Evolutionary conservation across 2,888 invertebrate species (phyloP), one percentile per base, ranked within the genome.

Genomic region (Eilema griseolum): DNA sequence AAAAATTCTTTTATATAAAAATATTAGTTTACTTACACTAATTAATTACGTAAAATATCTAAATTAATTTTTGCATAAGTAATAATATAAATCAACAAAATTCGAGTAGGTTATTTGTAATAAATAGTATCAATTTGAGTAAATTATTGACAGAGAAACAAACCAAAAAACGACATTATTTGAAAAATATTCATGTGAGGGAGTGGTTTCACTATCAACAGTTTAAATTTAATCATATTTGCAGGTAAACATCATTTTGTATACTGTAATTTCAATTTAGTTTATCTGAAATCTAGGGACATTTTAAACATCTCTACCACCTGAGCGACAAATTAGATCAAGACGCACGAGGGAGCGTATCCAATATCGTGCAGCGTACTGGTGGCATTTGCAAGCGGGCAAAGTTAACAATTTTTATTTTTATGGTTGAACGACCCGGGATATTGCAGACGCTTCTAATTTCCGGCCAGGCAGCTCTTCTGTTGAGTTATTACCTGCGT

Each of bases 361-460:
- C 72, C 73, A 82, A 81, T 81, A 81, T 75, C 46, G 56, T 71
- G 68, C 69, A 72, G 67, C 61, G 61, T 67, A 67, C 59, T 61
- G 68, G 59, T 69, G 63, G 67, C 78, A 81, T 82, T 82, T 69
- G 73, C 75, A 73, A 78, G 76, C 74, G 75, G 79, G 79, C 62
- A 70, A 80, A 85, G 85, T 87, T 86, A 85, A 85, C 86, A 85
- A 85, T 85, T 88, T 85, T 87, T 86, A 86, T 85, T 88, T 88
- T 88, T 87, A 85, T 85, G 86, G 86, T 83, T 85, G 86, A 86
- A 86, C 83, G 82, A 80, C 78, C 85, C 83, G 83, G 89, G 88
- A 90, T 89, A 90, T 89, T 89, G 88, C 89, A 86, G 86, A 86
- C 86, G 85, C 82, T 89, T 89, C 86, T 89, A 89, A 91, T 91